Conservation (phyloP, 2,888 invertebrate genomes). For the Rhyacophila evoluta region DNA sequence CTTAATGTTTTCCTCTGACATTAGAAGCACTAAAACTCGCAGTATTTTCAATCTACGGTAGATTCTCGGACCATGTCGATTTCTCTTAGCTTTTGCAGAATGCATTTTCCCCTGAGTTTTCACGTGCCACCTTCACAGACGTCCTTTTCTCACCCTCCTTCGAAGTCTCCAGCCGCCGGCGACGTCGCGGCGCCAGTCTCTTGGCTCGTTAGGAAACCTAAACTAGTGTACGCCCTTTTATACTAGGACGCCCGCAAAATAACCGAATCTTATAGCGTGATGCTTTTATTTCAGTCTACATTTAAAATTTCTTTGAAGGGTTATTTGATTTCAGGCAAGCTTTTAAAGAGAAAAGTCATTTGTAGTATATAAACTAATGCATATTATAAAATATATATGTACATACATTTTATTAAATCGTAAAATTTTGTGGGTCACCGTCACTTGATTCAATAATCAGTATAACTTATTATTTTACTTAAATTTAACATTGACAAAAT, state of each 20-base stretch:
- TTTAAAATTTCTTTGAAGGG: too few species aligned
- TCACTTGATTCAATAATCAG: too few species aligned
- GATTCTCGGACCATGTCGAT: neutral
- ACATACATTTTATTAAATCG: too few species aligned
- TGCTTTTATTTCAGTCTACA: neutral
- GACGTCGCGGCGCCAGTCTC: slow-evolving; percentile 35
- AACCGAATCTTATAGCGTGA: neutral
- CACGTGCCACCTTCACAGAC: slow-evolving; percentile 14
- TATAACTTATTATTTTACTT: too few species aligned
- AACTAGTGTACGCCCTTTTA: slow-evolving; percentile 20
- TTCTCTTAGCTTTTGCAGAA: neutral
- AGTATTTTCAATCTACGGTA: neutral
- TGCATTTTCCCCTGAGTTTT: slow-evolving; percentile 10
- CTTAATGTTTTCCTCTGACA: too few species aligned
- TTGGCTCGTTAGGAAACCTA: slow-evolving; percentile 43
- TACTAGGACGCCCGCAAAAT: neutral
- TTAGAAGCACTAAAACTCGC: neutral
- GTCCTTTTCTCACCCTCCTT: slow-evolving; percentile 2
- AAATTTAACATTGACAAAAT: too few species aligned
- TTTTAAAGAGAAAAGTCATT: too few species aligned
- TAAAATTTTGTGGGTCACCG: too few species aligned
- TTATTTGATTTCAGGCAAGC: too few species aligned
- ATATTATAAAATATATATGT: too few species aligned
- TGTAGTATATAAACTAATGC: too few species aligned
- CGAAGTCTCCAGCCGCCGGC: slow-evolving; percentile 7